Base-by-base conservation (phyloP, 2,113 vertebrate genomes). In the Tor tambroides region DNA sequence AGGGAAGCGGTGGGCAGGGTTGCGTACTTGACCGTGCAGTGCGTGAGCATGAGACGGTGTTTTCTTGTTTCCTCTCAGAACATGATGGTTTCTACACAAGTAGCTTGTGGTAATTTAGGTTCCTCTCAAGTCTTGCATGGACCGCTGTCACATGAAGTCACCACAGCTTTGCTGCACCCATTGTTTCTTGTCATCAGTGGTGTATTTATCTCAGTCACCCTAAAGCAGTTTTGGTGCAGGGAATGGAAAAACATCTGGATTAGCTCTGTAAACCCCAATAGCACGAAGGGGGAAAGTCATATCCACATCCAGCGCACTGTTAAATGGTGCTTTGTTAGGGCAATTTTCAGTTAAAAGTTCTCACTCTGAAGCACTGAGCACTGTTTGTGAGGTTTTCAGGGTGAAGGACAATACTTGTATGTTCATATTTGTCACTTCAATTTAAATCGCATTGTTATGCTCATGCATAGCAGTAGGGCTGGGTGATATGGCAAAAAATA, bases 1-100 rank as follows among this genome's bases (percentile, higher is more conserved):
- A 49, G 41, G 15, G 8, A 49, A 69, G 49, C 8, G 26, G 63
- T 43, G 21, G 59, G 12, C 35, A 67, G 26, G 59, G 80, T 28
- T 82, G 26, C 32, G 80, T 51, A 23, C 17, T 32, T 83, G 28
- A 69, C 43, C 43, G 21, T 69, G 63, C 65, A 14, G 2, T 30
- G 63, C 32, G 80, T 43, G 43, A n/a, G 65, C 10, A 83, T 35
- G 43, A 71, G 28, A 30, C 41, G 4, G 38, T 46, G 65, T 51
- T 54, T 67, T 83, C 61, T 83, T 83, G 80, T 67, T 82, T 81
- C n/a, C n/a, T 81, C 19, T 14, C 9, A 6, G 46, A 78, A 10
- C 35, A 0, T n/a, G 6, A 15, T 77, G 56, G 56, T 61, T n/a
- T 61, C 41, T 76, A 46, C 26, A 6, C 6, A 54, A 78, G 35